Base-by-base conservation (phyloP, 2,797 vertebrate species). In the Jordanella pulchra region DNA sequence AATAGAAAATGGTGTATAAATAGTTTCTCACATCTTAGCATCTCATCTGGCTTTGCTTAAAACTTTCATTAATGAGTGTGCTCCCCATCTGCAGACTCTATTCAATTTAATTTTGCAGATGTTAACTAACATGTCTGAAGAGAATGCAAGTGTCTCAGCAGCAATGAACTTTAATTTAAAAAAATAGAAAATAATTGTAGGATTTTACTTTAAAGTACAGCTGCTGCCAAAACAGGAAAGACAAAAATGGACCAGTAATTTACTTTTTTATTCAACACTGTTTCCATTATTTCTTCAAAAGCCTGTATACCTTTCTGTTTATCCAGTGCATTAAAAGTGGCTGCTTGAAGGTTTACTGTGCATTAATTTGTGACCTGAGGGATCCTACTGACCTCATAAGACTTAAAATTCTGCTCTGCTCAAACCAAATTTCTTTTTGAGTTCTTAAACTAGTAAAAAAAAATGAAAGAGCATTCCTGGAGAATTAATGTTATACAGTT, bases 401-500 rank as follows among this genome's bases (percentile, higher is more conserved):
- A 25, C 60, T 44, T 44, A 63, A 61, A 42, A 25, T n/a, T 44
- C 0, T 44, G n/a, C 60, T 64, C 42, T 64, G 12, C 60, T 64
- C 23, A 64, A 64, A 44, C 58, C 21, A 61, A 63, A 42, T 63
- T 42, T 42, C 2, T 63, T 42, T 25, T 44, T 44, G n/a, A 64
- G n/a, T 12, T 64, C 35, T 42, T 25, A 6, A 44, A 64, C 23
- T 42, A 42, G 44, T 64, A 35, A 27, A 14, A 44, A 25, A 64
- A 27, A 64, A 64, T 23, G 60, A 23, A 64, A 64, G 6, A 13
- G 42, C 39, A 7, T 27, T 64, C 60, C 60, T 64, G 14, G n/a
- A 17, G 39, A 44, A 42, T 54, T 75, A 63, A 63, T 50, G 53
- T 56, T 56, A 27, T 44, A 28, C 60, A 25, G 60, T 64, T 14